These are phyloP conservation scores for Physeter macrocephalus DNA, from an alignment of 2,113 vertebrate genomes.

Conservation along the genomic window DNA sequence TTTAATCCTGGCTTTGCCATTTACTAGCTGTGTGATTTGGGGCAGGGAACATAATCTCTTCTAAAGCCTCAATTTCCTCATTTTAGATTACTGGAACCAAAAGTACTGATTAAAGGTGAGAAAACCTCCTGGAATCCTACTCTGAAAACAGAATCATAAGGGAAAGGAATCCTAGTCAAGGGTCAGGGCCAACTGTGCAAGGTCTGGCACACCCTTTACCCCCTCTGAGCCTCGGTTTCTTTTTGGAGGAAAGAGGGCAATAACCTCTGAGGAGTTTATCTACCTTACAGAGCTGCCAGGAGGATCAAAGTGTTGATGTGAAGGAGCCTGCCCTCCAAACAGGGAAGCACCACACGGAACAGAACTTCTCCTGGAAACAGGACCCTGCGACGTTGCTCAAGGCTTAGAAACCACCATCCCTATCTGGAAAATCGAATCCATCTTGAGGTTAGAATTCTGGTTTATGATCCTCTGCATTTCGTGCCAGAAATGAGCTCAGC, in stretches of 20 bases:
- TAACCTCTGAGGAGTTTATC: background rate
- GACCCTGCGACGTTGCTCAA: background rate
- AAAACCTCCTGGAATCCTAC: background rate
- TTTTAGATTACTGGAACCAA: background rate
- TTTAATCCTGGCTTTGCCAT: background rate
- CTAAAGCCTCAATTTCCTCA: slow-evolving; percentile 1
- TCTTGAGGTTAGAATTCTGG: slow-evolving; percentile 46
- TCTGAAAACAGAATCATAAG: background rate
- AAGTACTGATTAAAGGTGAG: slow-evolving; percentile 35
- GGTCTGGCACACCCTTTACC: background rate
- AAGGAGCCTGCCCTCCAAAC: background rate
- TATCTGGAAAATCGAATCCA: slow-evolving; percentile 57
- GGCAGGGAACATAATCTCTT: background rate
- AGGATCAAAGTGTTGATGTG: background rate
- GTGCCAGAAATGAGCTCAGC: slow-evolving; percentile 70
- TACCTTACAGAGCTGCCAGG: background rate
- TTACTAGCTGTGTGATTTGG: slow-evolving; percentile 25
- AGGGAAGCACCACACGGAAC: background rate
- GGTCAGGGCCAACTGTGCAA: background rate
- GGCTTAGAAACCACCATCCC: slow-evolving; percentile 56
- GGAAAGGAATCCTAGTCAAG: background rate
- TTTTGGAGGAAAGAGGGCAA: background rate
- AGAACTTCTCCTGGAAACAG: slow-evolving; percentile 29
- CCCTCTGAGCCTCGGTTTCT: background rate
- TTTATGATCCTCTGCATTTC: slow-evolving; percentile 38